phyloP scores from a whole-genome alignment of 1,140 invertebrate species.

The Leptonema lineaticorne region DNA sequence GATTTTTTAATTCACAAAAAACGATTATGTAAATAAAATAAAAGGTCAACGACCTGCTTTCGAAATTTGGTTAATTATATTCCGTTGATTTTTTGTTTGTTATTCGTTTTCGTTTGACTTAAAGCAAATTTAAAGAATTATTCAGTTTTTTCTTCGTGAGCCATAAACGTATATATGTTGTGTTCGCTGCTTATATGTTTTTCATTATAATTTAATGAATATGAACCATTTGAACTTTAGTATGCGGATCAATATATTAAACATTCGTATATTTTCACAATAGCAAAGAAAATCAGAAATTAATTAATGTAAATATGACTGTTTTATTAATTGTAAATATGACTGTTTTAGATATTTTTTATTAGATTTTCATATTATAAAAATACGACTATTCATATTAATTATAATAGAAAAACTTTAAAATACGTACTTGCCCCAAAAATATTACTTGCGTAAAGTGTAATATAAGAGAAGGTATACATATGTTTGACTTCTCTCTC shows the following conservation, averaged over 20 bases:
- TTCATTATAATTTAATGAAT: neutral
- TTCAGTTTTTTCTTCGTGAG: neutral
- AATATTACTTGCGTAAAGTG: too few species aligned
- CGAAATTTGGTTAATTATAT: slow-evolving; percentile 13
- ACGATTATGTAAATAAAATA: neutral
- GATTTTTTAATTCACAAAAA: too few species aligned
- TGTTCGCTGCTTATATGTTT: neutral
- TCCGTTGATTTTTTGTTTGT: neutral
- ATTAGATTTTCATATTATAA: too few species aligned
- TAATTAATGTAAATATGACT: too few species aligned
- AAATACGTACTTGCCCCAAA: too few species aligned
- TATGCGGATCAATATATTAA: neutral
- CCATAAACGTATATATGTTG: neutral
- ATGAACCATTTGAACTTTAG: neutral
- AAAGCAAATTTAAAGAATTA: neutral
- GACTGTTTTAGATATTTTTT: too few species aligned
- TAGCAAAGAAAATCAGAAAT: too few species aligned
- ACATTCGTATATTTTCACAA: neutral
- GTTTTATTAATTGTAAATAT: too few species aligned
- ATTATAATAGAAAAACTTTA: too few species aligned
- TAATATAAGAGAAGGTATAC: too few species aligned
- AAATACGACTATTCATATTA: too few species aligned
- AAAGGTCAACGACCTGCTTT: neutral
- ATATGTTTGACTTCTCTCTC: too few species aligned
- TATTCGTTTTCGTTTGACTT: neutral